Evolutionary conservation across 2,113 vertebrate species (phyloP), one percentile per base, ranked within the genome.

Genomic region (Ibidorhyncha struthersii): DNA sequence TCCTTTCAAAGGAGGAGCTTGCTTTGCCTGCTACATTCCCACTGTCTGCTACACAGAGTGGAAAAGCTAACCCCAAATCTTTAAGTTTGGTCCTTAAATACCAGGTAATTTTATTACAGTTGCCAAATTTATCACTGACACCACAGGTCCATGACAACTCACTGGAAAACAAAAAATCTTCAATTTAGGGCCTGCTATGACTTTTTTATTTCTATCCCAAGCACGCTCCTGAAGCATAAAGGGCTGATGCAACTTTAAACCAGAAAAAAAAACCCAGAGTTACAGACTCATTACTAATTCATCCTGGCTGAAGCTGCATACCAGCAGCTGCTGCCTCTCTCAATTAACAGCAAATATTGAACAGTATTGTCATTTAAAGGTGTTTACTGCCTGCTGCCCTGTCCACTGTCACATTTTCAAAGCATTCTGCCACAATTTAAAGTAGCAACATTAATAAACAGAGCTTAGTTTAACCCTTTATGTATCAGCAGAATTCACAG

Each of bases 311-410:
- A 62, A 89, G 96, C 89, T 53, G n/a, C 91, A 67, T 70, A 93
- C 93, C 94, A 96, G 77, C 96, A 97, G 93, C 93, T 96, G 96
- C 94, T 84, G 81, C 93, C 83, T 95, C 89, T 82, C 91, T 91
- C 95, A 89, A 91, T 96, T 95, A 96, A 81, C 77, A 82, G 89
- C 93, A 93, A 95, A 96, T 91, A 96, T 92, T 90, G 93, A 95
- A 36, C 88, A 96, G 76, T 83, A 93, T 78, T 95, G 93, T 93
- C 89, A 59, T 49, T 93, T 78, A 89, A 89, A 5, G 9, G 80
- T 70, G 76, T 89, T 95, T 77, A 73, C 89, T 96, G 70, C 82
- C 65, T 78, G 65, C 93, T 90, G 89, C 91, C 91, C 94, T 74
- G 91, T 77, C 96, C 89, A 0, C 80, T 62, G 55, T 59, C 14